Base-by-base conservation (phyloP, 2,888 invertebrate genomes). In the Drosophila kuntzei region DNA sequence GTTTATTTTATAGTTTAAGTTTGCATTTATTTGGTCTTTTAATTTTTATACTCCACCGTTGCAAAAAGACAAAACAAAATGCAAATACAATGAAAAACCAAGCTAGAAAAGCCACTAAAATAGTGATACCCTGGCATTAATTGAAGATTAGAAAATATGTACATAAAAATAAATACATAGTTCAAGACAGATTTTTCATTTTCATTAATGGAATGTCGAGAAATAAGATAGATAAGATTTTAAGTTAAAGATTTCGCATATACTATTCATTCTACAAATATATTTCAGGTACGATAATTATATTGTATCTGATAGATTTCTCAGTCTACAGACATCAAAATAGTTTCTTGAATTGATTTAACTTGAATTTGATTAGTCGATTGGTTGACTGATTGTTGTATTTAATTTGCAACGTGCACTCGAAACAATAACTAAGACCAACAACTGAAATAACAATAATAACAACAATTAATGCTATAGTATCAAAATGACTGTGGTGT, bases 1-100 rank as follows among this genome's bases (percentile, higher is more conserved):
- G 89, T 85, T 89, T 87, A 89, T 89, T 90, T 89, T 89, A 89
- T 90, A 89, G 90, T 90, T 90, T 79, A 90, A 90, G 90, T 89
- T 89, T 78, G 88, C 84, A 84, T 90, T 90, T 89, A 80, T 86
- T 83, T 88, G 81, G 83, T 79, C 78, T 78, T 88, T 90, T 90
- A 84, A 80, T 79, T 90, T 81, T 90, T 87, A 89, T 86, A 80
- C 61, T 67, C 70, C 50, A 68, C 60, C 41, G 57, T 61, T 61
- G 50, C 65, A 70, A 70, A 73, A 65, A 32, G 11, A 53, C 53
- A 70, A 49, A 71, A 69, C 79, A 51, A 73, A 64, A 32, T 63
- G 57, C 46, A 46, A 55, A 66, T 49, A 59, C 50, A 65, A 65
- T 57, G 51, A 65, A 58, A 58, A 46, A 16, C 37, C 32, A 39